Conservation (phyloP, 1,140 invertebrate genomes). For the Antheraea mylitta region DNA sequence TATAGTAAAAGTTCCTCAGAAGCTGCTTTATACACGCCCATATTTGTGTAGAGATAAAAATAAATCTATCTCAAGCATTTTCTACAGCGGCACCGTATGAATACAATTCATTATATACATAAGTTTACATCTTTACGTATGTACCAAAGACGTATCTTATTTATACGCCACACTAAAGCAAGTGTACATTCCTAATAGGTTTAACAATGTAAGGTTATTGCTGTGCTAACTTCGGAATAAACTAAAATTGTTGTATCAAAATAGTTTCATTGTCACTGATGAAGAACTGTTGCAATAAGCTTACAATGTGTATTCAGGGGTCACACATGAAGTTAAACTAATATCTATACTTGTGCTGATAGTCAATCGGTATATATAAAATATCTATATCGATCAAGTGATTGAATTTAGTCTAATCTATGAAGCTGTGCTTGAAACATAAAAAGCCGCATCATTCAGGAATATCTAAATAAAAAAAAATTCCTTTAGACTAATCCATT, state of each 20-base stretch:
- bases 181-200: constrained; percentile 8
- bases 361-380: constrained; percentile 13
- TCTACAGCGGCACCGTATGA: not conserved
- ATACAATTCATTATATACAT: not conserved
- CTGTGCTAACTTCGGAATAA: not conserved
- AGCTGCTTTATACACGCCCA: no score
- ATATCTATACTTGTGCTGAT: not conserved
- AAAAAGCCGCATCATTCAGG: constrained; percentile 40
- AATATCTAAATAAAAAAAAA: constrained; percentile 41
- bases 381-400: constrained; percentile 4
- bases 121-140: not conserved
- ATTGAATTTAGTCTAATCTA: constrained; percentile 36
- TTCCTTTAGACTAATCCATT: constrained; percentile 40
- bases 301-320: not conserved
- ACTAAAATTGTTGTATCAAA: not conserved
- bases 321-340: not conserved
- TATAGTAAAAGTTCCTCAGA: no score
- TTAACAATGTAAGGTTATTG: constrained; percentile 7
- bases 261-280: not conserved
- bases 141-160: not conserved
- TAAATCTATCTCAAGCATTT: not conserved
- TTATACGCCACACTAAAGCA: constrained; percentile 5
- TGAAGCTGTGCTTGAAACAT: constrained; percentile 43
- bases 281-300: not conserved
- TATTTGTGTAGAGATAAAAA: not conserved